Conservation (phyloP, 2,888 invertebrate species). For the Hermaeophaga mercurialis region DNA sequence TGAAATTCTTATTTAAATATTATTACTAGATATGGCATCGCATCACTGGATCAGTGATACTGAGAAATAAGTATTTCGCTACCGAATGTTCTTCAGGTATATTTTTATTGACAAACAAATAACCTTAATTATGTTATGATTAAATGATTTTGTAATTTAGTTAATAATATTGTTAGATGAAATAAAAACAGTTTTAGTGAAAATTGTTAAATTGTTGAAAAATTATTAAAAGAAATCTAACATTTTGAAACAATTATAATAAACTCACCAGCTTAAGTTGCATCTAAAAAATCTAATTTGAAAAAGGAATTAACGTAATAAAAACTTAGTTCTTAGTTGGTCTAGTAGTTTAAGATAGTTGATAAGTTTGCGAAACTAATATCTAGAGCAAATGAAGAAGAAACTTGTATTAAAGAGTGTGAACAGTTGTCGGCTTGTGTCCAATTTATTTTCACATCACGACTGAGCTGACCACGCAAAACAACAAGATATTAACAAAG, state of each 20-base stretch:
- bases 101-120: conserved; percentile 12
- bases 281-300: not conserved
- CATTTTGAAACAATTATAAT: too few species aligned
- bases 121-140: conserved; percentile 16
- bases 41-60: conserved; percentile 8
- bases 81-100: conserved; percentile 11
- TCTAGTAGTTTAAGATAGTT: conserved; percentile 27
- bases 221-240: too few species aligned
- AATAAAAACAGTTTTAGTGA: too few species aligned
- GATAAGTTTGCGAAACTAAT: conserved; percentile 33
- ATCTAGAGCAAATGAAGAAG: conserved; percentile 33
- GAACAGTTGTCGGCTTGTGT: conserved; percentile 29
- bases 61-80: conserved; percentile 13
- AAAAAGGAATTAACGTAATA: not conserved
- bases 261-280: too few species aligned
- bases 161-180: too few species aligned
- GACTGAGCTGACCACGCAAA: conserved; percentile 44
- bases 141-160: conserved; percentile 4
- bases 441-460: conserved; percentile 48
- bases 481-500: conserved; percentile 52
- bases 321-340: not conserved
- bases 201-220: too few species aligned
- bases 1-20: conserved; percentile 34
- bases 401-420: conserved; percentile 36
- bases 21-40: conserved; percentile 27